Conservation (phyloP, 2,888 invertebrate genomes). For the Hoplodrina ambigua region DNA sequence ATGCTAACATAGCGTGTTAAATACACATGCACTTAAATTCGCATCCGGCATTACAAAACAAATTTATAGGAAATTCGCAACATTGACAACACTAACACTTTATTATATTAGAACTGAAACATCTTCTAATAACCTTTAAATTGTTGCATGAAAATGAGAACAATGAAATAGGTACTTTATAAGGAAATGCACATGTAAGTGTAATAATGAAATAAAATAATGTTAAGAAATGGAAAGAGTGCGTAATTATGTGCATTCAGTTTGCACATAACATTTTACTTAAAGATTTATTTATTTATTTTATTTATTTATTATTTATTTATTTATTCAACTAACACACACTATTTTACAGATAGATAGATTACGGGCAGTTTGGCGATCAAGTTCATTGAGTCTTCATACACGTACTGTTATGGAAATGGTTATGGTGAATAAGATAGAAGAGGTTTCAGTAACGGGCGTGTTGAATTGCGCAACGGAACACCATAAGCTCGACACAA, state of each 20-base stretch:
- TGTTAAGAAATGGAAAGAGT: not conserved
- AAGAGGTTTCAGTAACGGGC: slow-evolving; percentile 11
- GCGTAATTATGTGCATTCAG: not conserved
- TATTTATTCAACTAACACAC: too few relatives aligned
- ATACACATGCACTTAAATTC: slow-evolving; percentile 30
- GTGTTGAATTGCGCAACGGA: slow-evolving; percentile 17
- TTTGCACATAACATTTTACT: not conserved
- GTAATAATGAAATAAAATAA: too few relatives aligned
- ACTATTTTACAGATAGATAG: too few relatives aligned
- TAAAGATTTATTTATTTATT: too few relatives aligned
- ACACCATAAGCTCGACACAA: slow-evolving; percentile 22
- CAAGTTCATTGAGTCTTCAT: too few relatives aligned
- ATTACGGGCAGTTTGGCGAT: too few relatives aligned
- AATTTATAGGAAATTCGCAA: slow-evolving; percentile 34
- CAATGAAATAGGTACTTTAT: not conserved
- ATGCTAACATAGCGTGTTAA: not conserved
- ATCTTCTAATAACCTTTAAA: slow-evolving; percentile 21
- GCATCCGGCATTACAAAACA: slow-evolving; percentile 33
- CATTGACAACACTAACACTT: not conserved
- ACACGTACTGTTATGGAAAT: too few relatives aligned
- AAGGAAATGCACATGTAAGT: not conserved
- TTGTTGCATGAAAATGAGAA: not conserved
- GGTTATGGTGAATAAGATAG: too few relatives aligned
- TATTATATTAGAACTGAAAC: not conserved
- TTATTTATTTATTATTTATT: too few relatives aligned